Evolutionary conservation across 2,797 vertebrate species (phyloP), one percentile per base, ranked within the genome.

Genomic region (Cetoscarus ocellatus): DNA sequence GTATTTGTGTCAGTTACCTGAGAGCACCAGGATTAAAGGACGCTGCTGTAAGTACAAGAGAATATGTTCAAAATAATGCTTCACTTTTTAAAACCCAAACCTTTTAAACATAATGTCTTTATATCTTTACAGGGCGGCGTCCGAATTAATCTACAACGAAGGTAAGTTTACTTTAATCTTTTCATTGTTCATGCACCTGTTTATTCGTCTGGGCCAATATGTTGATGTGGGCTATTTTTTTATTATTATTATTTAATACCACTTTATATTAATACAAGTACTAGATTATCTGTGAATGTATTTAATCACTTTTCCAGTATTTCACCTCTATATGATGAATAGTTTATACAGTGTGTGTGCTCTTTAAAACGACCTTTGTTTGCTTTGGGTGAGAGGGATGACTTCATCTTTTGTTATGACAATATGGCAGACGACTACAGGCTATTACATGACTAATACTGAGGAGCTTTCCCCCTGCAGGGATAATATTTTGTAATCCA

Each of bases 81-180:
- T 57, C 7, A 64, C n/a, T n/a, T 53, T 68, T 64, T 43, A 14
- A 34, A 0, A 45, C 18, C 2, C 3, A 14, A 2, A 13, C 17
- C 12, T 15, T 42, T 15, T n/a, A 1, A 38, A 58, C 56, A 77
- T 3, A 38, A 76, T 89, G 79, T 74, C 5, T 79, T 55, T 72
- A 6, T 75, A 19, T 91, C n/a, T 85, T 40, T 90, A 53, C 93
- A 95, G 95, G 95, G 95, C 95, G 95, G 95, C 94, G 95, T 95
- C 94, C 80, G 54, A 59, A 90, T 94, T 91, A 94, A 94, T 93
- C 95, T 85, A 86, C 83, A 77, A 66, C 72, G 40, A 80, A 86
- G 93, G 94, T 94, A 89, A 34, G 85, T 65, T 78, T 19, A 56
- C 40, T 73, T 75, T 75, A 44, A 19, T 74, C 47, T 19, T 63